Evolutionary conservation across 2,888 invertebrate species (phyloP), one percentile per base, ranked within the genome.

Genomic region (Suillia variegata): DNA sequence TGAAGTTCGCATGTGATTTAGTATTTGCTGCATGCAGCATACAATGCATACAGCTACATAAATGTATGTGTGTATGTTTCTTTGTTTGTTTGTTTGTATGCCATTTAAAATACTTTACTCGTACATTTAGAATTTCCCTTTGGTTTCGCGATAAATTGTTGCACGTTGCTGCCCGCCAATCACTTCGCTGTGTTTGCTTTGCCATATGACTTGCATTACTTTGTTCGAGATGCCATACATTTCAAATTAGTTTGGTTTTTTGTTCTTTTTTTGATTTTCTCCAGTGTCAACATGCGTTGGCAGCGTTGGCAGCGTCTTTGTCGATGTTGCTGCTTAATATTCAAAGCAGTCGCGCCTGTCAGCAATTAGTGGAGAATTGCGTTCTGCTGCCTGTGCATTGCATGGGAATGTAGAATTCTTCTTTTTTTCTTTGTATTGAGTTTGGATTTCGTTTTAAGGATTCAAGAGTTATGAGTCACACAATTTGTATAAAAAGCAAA

Each of bases 351-450:
- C 17, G 45, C 20, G 53, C 53, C 62, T 62, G 59, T 56, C 60
- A 62, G 61, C 64, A 65, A 65, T 65, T 65, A 65, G 64, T 61
- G 55, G 15, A 58, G 33, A 49, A 62, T 38, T 38, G n/a, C n/a
- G n/a, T n/a, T n/a, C n/a, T n/a, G 38, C 15, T 38, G 38, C 38
- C n/a, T 38, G 38, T n/a, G 10, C 3, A 4, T 38, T 3, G 38
- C 38, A 13, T 38, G 10, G 38, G 10, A 38, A 38, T 38, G 38
- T 13, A 38, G n/a, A 13, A 12, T 31, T 31, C 31, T 6, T 31
- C 12, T 31, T 6, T 6, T 31, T 31, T 31, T 31, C 12, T 31
- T 31, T 31, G 6, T 31, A 8, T 31, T 31, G 6, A 8, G 31
- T 31, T 31, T 31, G 31, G 6, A 31, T 31, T 31, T 31, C 31